Evolutionary conservation across 2,888 invertebrate species (phyloP).

Genomic region (Gymnosoma rotundatum): DNA sequence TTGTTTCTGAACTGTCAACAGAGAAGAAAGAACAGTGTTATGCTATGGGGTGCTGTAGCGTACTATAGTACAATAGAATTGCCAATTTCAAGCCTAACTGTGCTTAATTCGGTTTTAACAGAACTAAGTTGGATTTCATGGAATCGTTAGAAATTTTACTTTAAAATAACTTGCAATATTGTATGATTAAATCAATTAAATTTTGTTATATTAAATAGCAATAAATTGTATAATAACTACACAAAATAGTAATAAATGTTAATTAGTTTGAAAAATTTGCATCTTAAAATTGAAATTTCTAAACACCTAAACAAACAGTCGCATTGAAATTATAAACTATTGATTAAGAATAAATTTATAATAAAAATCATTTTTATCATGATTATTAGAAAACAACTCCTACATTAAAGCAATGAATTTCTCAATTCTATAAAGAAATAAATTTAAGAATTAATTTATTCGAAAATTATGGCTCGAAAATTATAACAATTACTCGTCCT

Average conservation of each 20-base stretch:
- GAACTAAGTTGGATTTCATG: too few relatives aligned
- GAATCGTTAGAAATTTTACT: too few relatives aligned
- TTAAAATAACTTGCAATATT: too few relatives aligned
- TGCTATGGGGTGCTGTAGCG: too few relatives aligned
- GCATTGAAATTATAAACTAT: slow-evolving; percentile 4
- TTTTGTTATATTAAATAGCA: background rate
- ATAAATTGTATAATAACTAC: background rate
- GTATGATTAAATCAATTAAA: background rate
- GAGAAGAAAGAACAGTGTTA: too few relatives aligned
- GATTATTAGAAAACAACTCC: background rate
- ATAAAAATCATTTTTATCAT: too few relatives aligned
- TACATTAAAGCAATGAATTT: slow-evolving; percentile 9
- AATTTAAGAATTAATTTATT: background rate
- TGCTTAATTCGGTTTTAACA: too few relatives aligned
- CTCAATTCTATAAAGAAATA: slow-evolving; percentile 20
- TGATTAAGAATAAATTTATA: slow-evolving; percentile 10
- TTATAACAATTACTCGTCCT: too few relatives aligned
- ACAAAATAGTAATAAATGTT: slow-evolving; percentile 4
- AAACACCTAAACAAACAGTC: slow-evolving; percentile 39
- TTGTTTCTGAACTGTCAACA: too few relatives aligned
- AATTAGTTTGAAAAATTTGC: background rate
- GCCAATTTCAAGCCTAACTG: too few relatives aligned
- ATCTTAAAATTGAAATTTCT: background rate
- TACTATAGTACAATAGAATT: too few relatives aligned
- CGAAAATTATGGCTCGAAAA: background rate